Conservation (phyloP, 2,797 vertebrate genomes). For the Apogon hyalosoma region DNA sequence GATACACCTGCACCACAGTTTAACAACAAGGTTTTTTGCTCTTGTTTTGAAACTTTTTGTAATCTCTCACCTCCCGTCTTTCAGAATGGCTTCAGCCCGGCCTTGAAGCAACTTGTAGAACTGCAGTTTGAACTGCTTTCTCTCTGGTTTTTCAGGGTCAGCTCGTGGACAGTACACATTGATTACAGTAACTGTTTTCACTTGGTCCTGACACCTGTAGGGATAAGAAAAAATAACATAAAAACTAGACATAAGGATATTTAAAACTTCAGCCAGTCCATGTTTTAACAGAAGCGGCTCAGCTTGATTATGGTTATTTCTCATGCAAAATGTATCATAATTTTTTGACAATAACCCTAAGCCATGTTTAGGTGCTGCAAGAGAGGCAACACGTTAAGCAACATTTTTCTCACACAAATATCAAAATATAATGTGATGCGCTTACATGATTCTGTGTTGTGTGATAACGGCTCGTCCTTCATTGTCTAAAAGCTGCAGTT, state of each 20-base stretch:
- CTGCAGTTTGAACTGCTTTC: conserved; percentile 88
- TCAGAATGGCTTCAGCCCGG: conserved; percentile 87
- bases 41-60: not conserved
- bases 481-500: conserved; percentile 88
- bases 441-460: conserved; percentile 87
- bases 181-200: conserved; percentile 85
- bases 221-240: not conserved
- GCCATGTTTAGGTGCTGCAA: too few species aligned
- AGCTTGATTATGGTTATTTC: too few species aligned
- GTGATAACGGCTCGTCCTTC: conserved; percentile 91
- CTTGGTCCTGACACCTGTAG: conserved; percentile 76
- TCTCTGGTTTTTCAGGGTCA: conserved; percentile 91
- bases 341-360: too few species aligned
- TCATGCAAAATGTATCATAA: too few species aligned
- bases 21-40: not conserved
- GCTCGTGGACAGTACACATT: conserved; percentile 93
- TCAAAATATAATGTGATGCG: not conserved
- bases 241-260: too few species aligned
- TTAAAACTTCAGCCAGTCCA: too few species aligned
- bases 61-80: conserved; percentile 82
- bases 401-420: not conserved
- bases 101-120: conserved; percentile 89
- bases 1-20: conserved; percentile 28
- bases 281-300: too few species aligned
- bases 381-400: not conserved